These are phyloP conservation scores for Halcyon malimbica DNA, from an alignment of 2,113 vertebrate species.

Conservation along the genomic window DNA sequence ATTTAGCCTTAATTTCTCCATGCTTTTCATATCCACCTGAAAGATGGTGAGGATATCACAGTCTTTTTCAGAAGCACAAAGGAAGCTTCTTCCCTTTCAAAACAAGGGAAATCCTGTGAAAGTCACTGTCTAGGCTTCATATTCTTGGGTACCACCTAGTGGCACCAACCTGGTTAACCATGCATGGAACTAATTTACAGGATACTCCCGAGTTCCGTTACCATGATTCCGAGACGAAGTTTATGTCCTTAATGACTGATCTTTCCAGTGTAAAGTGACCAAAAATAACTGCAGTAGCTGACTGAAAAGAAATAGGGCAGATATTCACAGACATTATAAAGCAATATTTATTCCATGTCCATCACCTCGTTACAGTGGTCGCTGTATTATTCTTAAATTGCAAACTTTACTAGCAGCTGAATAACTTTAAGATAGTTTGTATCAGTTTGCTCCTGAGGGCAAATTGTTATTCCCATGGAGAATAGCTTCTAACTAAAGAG, in stretches of 20 bases:
- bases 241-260: not conserved
- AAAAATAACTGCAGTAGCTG: not conserved
- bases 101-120: not conserved
- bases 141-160: slow-evolving; percentile 69
- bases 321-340: not conserved
- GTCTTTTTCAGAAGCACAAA: not conserved
- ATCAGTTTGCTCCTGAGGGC: not conserved
- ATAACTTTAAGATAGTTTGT: not conserved
- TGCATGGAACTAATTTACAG: not conserved
- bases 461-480: not conserved
- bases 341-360: not conserved
- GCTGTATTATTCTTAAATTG: not conserved
- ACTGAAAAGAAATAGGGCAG: not conserved
- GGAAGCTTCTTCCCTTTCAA: not conserved
- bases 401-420: not conserved
- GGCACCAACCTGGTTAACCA: not conserved
- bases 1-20: not conserved
- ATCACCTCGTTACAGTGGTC: not conserved
- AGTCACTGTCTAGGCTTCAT: not conserved
- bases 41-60: not conserved
- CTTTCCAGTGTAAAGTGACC: not conserved
- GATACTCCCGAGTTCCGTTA: not conserved
- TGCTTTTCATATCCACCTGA: not conserved
- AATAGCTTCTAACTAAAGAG: not conserved
- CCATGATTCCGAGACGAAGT: fast-evolving